Conservation (phyloP, 2,797 vertebrate species). For the Tapera naevia region DNA sequence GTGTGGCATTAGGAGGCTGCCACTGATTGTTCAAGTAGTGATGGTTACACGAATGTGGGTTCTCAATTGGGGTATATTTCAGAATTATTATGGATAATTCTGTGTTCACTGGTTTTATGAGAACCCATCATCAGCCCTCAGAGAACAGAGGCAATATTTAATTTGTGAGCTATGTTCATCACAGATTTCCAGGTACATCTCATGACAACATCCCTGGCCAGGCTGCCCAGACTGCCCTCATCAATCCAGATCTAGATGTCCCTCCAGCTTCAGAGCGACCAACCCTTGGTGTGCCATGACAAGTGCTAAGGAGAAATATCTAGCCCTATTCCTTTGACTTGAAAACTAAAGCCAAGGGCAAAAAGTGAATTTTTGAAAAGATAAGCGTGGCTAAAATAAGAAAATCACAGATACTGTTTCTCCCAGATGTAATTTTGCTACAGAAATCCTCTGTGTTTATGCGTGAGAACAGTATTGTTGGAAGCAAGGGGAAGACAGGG, state of each 20-base stretch:
- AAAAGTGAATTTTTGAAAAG: background rate
- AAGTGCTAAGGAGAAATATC: background rate
- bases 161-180: background rate
- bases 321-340: background rate
- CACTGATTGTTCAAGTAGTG: background rate
- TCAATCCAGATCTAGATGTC: background rate
- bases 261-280: background rate
- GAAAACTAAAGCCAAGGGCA: background rate
- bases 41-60: background rate
- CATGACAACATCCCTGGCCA: accelerated
- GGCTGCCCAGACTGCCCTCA: background rate
- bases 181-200: background rate
- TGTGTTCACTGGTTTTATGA: background rate
- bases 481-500: background rate
- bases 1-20: accelerated
- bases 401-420: background rate
- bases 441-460: background rate
- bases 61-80: background rate
- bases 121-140: background rate
- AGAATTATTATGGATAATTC: background rate
- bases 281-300: background rate
- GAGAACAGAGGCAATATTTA: background rate
- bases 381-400: background rate
- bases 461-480: background rate
- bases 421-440: background rate